Conservation (phyloP, 2,113 vertebrate species). For the Xiphophorus couchianus region DNA sequence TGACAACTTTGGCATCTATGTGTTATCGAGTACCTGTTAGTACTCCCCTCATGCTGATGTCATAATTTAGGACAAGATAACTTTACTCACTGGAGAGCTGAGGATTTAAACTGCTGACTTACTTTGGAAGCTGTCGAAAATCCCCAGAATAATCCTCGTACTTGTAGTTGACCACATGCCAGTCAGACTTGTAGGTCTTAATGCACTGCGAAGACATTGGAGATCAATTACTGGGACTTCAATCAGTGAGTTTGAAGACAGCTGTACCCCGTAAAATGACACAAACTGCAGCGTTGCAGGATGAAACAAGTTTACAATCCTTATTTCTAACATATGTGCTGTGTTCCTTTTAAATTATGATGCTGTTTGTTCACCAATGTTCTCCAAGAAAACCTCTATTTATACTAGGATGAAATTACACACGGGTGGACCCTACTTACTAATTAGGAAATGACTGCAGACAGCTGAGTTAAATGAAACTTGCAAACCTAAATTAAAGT, state of each 20-base stretch:
- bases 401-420: neutral
- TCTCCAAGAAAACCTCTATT: neutral
- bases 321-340: too few species aligned
- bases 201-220: constrained; percentile 87
- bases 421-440: neutral
- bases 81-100: neutral
- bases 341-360: neutral
- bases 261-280: neutral
- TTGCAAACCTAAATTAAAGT: neutral
- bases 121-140: constrained; percentile 96
- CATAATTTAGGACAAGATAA: constrained; percentile 4
- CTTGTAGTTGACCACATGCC: constrained; percentile 96
- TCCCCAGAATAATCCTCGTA: constrained; percentile 97
- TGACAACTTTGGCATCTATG: constrained; percentile 35
- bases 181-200: constrained; percentile 97
- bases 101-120: constrained; percentile 59
- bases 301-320: neutral
- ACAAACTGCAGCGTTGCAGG: neutral
- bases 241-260: neutral
- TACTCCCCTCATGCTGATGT: constrained; percentile 45
- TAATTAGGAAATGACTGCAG: neutral
- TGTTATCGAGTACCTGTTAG: constrained; percentile 22
- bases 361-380: neutral
- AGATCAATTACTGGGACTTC: constrained; percentile 16
- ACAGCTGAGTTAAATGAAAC: neutral